These are phyloP conservation scores for Conomelus anceps DNA, from an alignment of 2,888 invertebrate species.

Conservation along the genomic window DNA sequence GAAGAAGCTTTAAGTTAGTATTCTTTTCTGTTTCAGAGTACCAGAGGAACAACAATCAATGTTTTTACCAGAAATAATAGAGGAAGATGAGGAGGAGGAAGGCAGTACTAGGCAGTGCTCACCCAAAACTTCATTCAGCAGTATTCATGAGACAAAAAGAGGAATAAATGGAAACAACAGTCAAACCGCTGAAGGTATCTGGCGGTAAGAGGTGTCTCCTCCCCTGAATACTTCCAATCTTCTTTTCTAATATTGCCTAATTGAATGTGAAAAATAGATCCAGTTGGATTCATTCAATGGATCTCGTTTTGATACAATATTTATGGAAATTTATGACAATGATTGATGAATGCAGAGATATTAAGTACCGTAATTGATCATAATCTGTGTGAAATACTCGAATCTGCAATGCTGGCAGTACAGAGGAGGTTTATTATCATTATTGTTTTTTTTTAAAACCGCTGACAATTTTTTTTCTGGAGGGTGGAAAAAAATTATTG, in stretches of 20 bases:
- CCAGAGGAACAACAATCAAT: conserved; percentile 50
- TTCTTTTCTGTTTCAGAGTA: conserved; percentile 41
- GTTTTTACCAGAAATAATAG: conserved; percentile 49
- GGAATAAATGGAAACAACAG: conserved; percentile 15
- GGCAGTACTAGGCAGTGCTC: conserved; percentile 26
- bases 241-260: conserved; percentile 20
- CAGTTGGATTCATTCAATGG: too few relatives aligned
- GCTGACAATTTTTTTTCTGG: too few relatives aligned
- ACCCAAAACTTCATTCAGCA: conserved; percentile 28
- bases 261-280: too few relatives aligned
- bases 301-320: too few relatives aligned
- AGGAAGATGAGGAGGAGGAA: conserved; percentile 45
- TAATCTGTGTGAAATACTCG: too few relatives aligned
- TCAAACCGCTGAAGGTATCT: conserved; percentile 35
- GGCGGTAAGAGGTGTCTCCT: conserved; percentile 36
- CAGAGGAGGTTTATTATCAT: too few relatives aligned
- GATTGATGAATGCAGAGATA: too few relatives aligned
- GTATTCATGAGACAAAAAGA: conserved; percentile 8
- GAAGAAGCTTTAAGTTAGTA: neutral
- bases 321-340: too few relatives aligned
- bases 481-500: too few relatives aligned
- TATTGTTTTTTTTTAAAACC: too few relatives aligned
- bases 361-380: too few relatives aligned
- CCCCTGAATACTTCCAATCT: conserved; percentile 14
- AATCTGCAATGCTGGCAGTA: too few relatives aligned